Percentiles rank a stretch among this genome's conserved stretches.
Evolutionary conservation across 2,113 vertebrate species (phyloP).

Genomic region (Pithys albifrons): DNA sequence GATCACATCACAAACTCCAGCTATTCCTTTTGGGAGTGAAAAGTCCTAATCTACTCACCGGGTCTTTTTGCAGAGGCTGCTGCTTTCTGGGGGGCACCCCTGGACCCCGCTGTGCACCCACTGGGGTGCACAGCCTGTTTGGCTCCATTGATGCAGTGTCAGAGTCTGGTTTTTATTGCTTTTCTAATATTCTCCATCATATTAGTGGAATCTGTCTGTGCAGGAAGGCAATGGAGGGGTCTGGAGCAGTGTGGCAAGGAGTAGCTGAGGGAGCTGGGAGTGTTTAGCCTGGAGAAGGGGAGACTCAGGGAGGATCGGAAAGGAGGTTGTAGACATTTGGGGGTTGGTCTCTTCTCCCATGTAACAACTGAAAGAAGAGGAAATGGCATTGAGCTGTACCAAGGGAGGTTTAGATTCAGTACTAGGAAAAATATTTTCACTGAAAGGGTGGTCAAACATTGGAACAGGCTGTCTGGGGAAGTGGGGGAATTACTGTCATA

Average conservation of each 20-base stretch:
- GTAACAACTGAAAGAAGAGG: neutral
- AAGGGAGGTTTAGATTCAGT: neutral
- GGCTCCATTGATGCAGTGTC: neutral
- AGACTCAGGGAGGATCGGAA: neutral
- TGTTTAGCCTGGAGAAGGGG: neutral
- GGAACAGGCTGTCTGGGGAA: neutral
- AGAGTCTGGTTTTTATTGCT: neutral
- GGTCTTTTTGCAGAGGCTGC: neutral
- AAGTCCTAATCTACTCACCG: neutral
- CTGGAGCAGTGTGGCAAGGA: neutral
- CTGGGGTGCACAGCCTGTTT: neutral
- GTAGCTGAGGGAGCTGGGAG: neutral
- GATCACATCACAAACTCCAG: neutral
- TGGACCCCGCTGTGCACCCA: neutral
- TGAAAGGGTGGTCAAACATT: neutral
- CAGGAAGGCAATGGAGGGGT: neutral
- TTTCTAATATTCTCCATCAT: neutral
- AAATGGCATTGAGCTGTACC: neutral
- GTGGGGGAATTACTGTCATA: neutral
- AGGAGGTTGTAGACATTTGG: neutral
- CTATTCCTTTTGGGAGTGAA: neutral
- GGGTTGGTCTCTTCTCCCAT: accelerated
- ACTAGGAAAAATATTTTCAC: neutral
- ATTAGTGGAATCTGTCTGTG: neutral
- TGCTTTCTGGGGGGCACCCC: neutral